Conservation (phyloP, 2,797 vertebrate species). For the Girardinus metallicus region DNA sequence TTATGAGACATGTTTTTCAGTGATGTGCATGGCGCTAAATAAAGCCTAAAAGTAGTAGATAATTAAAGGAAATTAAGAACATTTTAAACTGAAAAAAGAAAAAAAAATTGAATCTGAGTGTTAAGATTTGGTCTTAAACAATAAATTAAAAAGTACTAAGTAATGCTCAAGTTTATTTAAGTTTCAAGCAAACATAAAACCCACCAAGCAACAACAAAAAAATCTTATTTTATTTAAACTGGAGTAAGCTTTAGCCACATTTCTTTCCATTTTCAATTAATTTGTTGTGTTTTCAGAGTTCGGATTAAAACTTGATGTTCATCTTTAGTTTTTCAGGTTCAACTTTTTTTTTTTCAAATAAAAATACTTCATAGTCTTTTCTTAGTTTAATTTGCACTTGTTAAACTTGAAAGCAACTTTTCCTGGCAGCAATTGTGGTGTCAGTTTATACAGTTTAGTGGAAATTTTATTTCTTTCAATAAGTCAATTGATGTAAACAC, state of each 20-base stretch:
- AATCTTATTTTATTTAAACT: neutral
- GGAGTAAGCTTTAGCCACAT: neutral
- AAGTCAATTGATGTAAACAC: slow-evolving; percentile 43
- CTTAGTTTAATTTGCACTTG: neutral
- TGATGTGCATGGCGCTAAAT: neutral
- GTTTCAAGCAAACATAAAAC: neutral
- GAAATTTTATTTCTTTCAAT: slow-evolving; percentile 50
- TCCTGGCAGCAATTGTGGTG: neutral
- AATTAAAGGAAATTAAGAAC: slow-evolving; percentile 9
- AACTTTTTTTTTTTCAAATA: neutral
- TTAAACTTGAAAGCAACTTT: neutral
- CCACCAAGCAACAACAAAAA: neutral
- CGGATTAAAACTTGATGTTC: neutral
- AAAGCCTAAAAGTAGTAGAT: neutral
- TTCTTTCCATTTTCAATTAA: neutral
- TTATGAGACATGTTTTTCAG: slow-evolving; percentile 27
- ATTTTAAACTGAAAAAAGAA: slow-evolving; percentile 46
- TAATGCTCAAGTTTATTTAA: neutral
- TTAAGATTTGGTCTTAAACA: neutral
- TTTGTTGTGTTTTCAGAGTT: neutral
- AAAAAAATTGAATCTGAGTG: slow-evolving; percentile 29
- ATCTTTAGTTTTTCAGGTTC: neutral
- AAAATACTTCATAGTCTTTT: neutral
- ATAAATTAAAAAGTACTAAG: neutral
- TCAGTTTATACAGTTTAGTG: neutral